phyloP scores from a whole-genome alignment of 2,113 vertebrate species.

The Leucopsar rothschildi region DNA sequence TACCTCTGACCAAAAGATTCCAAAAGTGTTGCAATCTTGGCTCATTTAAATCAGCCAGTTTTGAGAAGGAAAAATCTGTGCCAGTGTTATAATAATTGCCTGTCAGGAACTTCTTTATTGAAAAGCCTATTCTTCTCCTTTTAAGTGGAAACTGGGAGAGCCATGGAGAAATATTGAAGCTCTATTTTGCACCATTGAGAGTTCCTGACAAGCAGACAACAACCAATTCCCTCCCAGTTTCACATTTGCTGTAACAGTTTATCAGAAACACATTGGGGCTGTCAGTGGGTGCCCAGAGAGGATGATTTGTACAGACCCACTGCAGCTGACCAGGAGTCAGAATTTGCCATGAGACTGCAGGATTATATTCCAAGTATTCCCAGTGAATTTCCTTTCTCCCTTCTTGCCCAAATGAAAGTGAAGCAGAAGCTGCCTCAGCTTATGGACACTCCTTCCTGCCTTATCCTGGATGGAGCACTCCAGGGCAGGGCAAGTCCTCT shows the following conservation, averaged over 20 bases:
- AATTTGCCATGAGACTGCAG: not conserved
- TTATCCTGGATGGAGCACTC: not conserved
- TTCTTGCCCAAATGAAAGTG: not conserved
- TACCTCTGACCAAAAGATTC: constrained; percentile 19
- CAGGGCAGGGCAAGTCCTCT: not conserved
- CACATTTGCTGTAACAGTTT: not conserved
- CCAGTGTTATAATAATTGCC: not conserved
- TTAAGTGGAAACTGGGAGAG: not conserved
- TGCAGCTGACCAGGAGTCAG: not conserved
- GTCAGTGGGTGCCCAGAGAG: not conserved
- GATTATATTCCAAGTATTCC: not conserved
- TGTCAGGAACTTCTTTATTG: not conserved
- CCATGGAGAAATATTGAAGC: not conserved
- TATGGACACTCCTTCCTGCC: not conserved
- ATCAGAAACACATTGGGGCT: not conserved
- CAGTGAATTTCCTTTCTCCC: not conserved
- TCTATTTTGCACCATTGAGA: not conserved
- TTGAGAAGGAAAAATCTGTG: not conserved
- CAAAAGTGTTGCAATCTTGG: not conserved
- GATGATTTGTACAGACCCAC: not conserved
- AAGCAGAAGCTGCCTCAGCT: not conserved
- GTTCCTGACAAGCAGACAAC: not conserved
- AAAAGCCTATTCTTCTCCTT: not conserved
- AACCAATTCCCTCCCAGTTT: not conserved
- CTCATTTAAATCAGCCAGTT: not conserved